phyloP scores from a whole-genome alignment of 2,888 invertebrate species.

The Drosophila paranaensis region DNA sequence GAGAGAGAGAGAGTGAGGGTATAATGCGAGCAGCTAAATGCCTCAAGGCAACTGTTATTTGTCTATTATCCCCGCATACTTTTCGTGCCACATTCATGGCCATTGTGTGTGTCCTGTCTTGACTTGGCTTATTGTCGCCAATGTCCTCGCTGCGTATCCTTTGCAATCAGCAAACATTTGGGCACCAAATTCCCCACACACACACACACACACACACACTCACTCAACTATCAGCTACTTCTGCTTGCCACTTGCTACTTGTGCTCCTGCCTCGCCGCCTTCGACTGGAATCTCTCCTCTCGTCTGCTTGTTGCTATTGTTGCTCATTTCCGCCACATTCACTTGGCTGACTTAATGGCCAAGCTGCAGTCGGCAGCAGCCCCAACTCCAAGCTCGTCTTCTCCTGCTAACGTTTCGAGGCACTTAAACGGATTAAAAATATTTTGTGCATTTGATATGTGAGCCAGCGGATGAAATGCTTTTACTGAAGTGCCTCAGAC shows the following conservation, averaged over 20 bases:
- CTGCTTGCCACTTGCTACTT: constrained; percentile 18
- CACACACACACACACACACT: constrained; percentile 20
- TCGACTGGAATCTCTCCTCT: constrained; percentile 21
- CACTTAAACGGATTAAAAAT: constrained; percentile 82
- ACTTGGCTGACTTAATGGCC: constrained; percentile 78
- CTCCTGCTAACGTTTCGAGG: constrained; percentile 38
- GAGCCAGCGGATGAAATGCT: constrained; percentile 59
- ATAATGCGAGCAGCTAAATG: constrained; percentile 68
- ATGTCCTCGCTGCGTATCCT: constrained; percentile 70
- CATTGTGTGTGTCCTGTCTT: constrained; percentile 35
- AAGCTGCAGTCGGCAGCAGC: constrained; percentile 49
- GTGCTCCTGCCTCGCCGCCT: neutral
- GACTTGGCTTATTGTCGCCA: constrained; percentile 76
- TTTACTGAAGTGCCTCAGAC: constrained; percentile 29
- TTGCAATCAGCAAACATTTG: constrained; percentile 81
- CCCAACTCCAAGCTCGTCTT: neutral
- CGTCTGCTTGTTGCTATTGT: constrained; percentile 71
- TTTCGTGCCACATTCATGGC: constrained; percentile 43
- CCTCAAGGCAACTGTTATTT: constrained; percentile 80
- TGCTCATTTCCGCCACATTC: constrained; percentile 80
- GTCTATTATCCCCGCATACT: constrained; percentile 76
- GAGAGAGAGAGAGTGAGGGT: constrained; percentile 5
- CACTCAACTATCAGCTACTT: constrained; percentile 73
- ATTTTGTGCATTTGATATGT: constrained; percentile 80
- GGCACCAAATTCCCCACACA: constrained; percentile 72